phyloP scores from a whole-genome alignment of 1,140 invertebrate genomes.

The Euwallacea similis region DNA sequence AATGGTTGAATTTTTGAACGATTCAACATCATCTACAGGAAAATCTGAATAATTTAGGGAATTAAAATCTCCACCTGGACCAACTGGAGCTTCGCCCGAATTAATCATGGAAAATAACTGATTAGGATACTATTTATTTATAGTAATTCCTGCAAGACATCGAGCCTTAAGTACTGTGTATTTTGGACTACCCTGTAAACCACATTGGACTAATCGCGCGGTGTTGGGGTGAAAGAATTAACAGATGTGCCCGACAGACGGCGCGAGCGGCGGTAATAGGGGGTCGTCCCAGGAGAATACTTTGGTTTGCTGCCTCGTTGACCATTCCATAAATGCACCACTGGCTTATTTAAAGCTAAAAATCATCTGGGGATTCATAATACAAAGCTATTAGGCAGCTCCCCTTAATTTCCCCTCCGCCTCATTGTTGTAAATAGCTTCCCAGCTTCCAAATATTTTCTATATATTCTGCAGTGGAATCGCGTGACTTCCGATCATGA shows the following conservation, averaged over 20 bases:
- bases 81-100: too few relatives aligned
- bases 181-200: slow-evolving; percentile 14
- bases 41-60: too few relatives aligned
- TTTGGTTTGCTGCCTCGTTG: slow-evolving; percentile 45
- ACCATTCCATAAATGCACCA: slow-evolving; percentile 33
- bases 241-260: slow-evolving; percentile 54
- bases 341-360: slow-evolving; percentile 24
- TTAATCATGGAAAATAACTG: too few relatives aligned
- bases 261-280: slow-evolving; percentile 50
- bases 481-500: slow-evolving; percentile 33
- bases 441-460: too few relatives aligned
- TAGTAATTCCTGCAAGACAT: neutral
- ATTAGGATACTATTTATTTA: too few relatives aligned
- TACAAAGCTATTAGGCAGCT: slow-evolving; percentile 2
- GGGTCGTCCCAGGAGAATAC: slow-evolving; percentile 44
- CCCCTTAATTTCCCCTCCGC: neutral
- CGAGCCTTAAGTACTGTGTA: neutral
- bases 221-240: slow-evolving; percentile 52
- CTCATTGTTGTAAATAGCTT: too few relatives aligned
- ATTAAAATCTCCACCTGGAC: too few relatives aligned
- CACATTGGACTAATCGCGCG: slow-evolving; percentile 20
- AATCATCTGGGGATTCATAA: slow-evolving; percentile 24
- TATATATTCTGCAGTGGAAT: neutral
- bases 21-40: too few relatives aligned
- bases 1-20: too few relatives aligned